Conservation (phyloP, 2,888 invertebrate genomes). For the Drosophila robusta region DNA sequence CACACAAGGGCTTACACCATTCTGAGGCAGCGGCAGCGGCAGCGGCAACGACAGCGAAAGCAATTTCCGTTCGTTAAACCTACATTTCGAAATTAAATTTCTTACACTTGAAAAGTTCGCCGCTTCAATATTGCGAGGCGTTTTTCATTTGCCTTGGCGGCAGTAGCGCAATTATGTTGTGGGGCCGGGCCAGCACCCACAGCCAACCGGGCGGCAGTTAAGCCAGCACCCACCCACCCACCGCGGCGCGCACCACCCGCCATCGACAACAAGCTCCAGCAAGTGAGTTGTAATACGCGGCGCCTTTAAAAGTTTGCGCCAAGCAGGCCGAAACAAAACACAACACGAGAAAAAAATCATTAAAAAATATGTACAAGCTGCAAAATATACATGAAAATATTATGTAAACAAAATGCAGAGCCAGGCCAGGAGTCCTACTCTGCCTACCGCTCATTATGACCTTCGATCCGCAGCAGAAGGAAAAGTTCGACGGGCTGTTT, state of each 20-base stretch:
- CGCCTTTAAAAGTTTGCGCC: conserved; percentile 61
- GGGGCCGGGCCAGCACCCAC: conserved; percentile 2
- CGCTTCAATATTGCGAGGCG: conserved; percentile 70
- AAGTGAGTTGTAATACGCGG: conserved; percentile 65
- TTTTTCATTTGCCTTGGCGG: conserved; percentile 60
- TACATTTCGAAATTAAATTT: conserved; percentile 80
- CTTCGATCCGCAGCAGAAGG: conserved; percentile 37
- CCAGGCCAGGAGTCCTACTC: background rate
- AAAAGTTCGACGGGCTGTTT: conserved; percentile 56
- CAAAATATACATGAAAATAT: conserved; percentile 70
- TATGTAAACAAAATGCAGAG: conserved; percentile 64
- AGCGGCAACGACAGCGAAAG: conserved; percentile 63
- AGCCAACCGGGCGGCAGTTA: conserved; percentile 17
- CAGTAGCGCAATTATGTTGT: conserved; percentile 66
- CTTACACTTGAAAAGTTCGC: conserved; percentile 79
- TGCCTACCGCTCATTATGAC: conserved; percentile 63
- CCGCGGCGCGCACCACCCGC: background rate
- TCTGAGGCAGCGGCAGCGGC: conserved; percentile 34
- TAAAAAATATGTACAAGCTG: conserved; percentile 68
- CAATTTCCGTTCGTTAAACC: conserved; percentile 81
- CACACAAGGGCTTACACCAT: conserved; percentile 47
- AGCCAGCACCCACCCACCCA: conserved; percentile 10
- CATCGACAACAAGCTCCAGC: background rate
- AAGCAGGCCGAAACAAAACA: conserved; percentile 19
- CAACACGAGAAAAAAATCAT: conserved; percentile 50